Evolutionary conservation across 53 echinoderm and acorn worm genomes (phyloP).

Genomic region (Temnopleurus reevesii): DNA sequence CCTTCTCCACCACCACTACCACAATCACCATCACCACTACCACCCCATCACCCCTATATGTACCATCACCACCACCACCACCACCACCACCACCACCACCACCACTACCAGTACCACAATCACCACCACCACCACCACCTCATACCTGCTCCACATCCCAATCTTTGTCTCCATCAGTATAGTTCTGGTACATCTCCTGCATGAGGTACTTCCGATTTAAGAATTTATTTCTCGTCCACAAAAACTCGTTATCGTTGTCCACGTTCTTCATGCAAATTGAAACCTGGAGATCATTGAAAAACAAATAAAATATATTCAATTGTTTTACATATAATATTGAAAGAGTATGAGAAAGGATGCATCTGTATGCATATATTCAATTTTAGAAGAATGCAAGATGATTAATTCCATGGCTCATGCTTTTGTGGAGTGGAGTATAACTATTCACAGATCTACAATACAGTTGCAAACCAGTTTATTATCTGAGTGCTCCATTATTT

Average conservation of each 20-base stretch:
- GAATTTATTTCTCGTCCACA: slow-evolving; percentile 93
- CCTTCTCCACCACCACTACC: not conserved
- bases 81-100: not conserved
- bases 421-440: no score
- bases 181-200: slow-evolving; percentile 99
- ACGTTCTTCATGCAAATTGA: slow-evolving; percentile 88
- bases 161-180: slow-evolving; percentile 87
- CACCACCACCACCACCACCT: not conserved
- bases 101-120: not conserved
- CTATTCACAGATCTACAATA: no score
- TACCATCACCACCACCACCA: not conserved
- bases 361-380: no score
- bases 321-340: no score
- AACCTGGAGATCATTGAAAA: slow-evolving; percentile 57
- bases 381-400: no score
- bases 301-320: no score
- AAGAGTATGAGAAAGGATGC: no score
- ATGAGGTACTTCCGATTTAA: slow-evolving; percentile 95
- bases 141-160: slow-evolving; percentile 88
- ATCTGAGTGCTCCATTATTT: no score
- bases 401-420: no score
- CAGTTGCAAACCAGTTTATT: no score
- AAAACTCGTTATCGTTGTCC: slow-evolving; percentile 89
- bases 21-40: not conserved
- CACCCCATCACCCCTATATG: not conserved